Evolutionary conservation across 2,888 invertebrate species (phyloP).

Genomic region (Pristionchus entomophagus): DNA sequence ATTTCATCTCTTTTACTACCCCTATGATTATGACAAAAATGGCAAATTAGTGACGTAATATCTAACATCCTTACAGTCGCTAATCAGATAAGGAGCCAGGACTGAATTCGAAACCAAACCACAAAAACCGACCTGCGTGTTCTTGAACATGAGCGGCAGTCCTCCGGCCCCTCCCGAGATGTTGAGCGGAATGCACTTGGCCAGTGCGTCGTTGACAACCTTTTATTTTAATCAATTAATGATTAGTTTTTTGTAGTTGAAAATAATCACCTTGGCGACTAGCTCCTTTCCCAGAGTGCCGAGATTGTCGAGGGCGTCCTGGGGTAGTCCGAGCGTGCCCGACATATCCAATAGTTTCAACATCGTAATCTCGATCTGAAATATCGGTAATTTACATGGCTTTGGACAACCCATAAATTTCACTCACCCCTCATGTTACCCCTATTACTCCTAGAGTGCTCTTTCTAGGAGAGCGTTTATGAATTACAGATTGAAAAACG

Average conservation of each 20-base stretch:
- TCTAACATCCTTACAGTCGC: no score
- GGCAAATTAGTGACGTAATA: no score
- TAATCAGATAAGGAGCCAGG: no score
- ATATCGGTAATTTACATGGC: no score
- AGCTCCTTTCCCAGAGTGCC: slow-evolving; percentile 73
- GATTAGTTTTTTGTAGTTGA: neutral
- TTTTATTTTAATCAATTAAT: slow-evolving; percentile 7
- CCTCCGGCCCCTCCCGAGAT: slow-evolving; percentile 58
- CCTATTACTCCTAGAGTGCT: no score
- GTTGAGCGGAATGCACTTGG: slow-evolving; percentile 67
- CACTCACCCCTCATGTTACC: no score
- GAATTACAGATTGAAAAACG: no score
- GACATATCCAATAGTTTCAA: slow-evolving; percentile 52
- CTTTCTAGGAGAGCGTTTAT: no score
- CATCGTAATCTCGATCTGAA: slow-evolving; percentile 49
- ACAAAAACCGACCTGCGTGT: slow-evolving; percentile 57
- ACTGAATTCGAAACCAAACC: neutral
- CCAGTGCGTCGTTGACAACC: slow-evolving; percentile 72
- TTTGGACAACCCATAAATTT: no score
- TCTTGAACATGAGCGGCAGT: slow-evolving; percentile 69
- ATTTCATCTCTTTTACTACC: no score
- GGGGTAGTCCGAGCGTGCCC: slow-evolving; percentile 66
- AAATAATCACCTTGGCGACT: slow-evolving; percentile 62
- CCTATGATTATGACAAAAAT: no score
- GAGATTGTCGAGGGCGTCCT: slow-evolving; percentile 72